Evolutionary conservation across 2,888 invertebrate genomes (phyloP).

Genomic region (Sicus ferrugineus): DNA sequence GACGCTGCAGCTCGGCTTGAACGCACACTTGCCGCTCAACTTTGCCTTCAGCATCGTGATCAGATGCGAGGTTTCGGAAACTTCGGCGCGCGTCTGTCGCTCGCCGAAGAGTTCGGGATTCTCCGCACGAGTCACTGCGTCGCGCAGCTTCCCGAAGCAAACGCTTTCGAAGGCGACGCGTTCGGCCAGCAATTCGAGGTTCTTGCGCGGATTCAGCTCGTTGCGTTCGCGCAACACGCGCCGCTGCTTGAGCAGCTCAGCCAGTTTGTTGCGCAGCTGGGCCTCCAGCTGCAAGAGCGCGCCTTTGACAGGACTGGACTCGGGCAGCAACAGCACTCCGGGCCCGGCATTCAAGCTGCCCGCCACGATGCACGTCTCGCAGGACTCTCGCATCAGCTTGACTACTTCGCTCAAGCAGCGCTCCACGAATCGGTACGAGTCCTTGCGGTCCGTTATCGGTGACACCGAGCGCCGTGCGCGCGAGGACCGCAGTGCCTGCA

Average conservation of each 20-base stretch:
- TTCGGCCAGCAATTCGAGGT: constrained; percentile 78
- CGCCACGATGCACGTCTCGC: constrained; percentile 69
- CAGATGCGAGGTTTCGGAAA: constrained; percentile 79
- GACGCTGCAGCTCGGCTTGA: constrained; percentile 66
- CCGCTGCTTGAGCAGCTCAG: constrained; percentile 74
- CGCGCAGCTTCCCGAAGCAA: constrained; percentile 73
- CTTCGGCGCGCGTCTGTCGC: constrained; percentile 73
- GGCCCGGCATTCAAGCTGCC: constrained; percentile 40
- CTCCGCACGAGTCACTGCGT: constrained; percentile 71
- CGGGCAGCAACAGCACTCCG: constrained; percentile 64
- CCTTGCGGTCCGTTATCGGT: constrained; percentile 72
- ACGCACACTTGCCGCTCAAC: constrained; percentile 68
- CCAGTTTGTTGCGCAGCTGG: constrained; percentile 74
- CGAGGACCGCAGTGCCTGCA: constrained; percentile 70
- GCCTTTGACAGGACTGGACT: constrained; percentile 67
- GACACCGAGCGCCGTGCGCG: constrained; percentile 72
- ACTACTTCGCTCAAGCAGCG: constrained; percentile 71
- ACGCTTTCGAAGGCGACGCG: constrained; percentile 83
- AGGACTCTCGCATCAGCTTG: constrained; percentile 70
- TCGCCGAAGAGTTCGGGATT: constrained; percentile 69
- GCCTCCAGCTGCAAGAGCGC: constrained; percentile 73
- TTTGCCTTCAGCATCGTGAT: constrained; percentile 76
- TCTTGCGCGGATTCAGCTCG: constrained; percentile 73
- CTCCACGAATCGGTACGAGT: constrained; percentile 72
- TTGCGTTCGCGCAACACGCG: constrained; percentile 73